Percentiles rank a stretch among this genome's conserved stretches.
phyloP scores from a whole-genome alignment of 2,113 vertebrate species.

The Sclerurus mexicanus region DNA sequence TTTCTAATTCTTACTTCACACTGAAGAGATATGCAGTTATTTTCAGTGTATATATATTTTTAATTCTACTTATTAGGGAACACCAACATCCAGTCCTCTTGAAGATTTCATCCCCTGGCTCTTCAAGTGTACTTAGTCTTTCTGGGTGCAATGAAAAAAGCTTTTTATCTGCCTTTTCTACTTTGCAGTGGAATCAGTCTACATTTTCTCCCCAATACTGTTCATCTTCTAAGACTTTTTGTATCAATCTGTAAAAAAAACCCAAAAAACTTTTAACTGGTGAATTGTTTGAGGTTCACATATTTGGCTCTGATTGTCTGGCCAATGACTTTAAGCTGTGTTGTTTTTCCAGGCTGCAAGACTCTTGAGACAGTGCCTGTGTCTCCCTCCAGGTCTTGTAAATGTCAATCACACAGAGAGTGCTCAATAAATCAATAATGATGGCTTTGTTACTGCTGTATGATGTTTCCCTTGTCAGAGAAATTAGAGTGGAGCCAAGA shows the following conservation, averaged over 20 bases:
- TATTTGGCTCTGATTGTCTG: background rate
- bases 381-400: background rate
- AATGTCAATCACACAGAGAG: slow-evolving; percentile 29
- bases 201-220: fast-evolving
- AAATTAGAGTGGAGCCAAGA: slow-evolving; percentile 11
- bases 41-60: background rate
- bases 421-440: slow-evolving; percentile 37
- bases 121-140: background rate
- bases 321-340: background rate
- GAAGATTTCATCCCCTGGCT: background rate
- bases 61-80: background rate
- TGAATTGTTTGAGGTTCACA: background rate
- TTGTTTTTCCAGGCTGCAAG: background rate
- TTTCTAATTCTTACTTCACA: background rate
- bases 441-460: background rate
- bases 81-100: background rate
- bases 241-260: background rate
- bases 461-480: slow-evolving; percentile 1
- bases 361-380: background rate
- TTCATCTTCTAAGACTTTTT: background rate
- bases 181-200: background rate
- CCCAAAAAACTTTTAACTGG: background rate
- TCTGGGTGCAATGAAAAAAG: background rate
- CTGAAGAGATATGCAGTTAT: background rate
- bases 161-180: background rate